Percentiles rank a stretch among this genome's conserved stretches.
Evolutionary conservation across 2,888 invertebrate genomes (phyloP).

Genomic region (Rotaria sp.): DNA sequence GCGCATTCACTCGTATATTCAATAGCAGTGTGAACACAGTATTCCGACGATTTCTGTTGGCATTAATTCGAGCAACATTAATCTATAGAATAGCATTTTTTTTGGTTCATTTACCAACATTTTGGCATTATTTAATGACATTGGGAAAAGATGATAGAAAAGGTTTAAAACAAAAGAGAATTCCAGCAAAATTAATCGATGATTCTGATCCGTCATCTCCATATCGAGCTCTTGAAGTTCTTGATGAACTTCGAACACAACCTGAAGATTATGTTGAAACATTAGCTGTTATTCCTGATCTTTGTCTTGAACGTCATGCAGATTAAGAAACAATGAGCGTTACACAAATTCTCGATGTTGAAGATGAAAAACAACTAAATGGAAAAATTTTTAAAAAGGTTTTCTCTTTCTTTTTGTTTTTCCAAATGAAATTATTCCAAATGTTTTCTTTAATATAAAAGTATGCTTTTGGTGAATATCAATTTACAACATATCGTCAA

Average conservation of each 20-base stretch:
- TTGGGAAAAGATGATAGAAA: background rate
- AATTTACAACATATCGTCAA: constrained; percentile 76
- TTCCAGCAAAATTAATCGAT: background rate
- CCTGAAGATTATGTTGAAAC: background rate
- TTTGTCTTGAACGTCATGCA: constrained; percentile 1
- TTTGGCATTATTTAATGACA: background rate
- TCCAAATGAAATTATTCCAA: background rate
- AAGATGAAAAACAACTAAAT: constrained; percentile 85
- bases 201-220: background rate
- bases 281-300: background rate
- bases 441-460: constrained; percentile 48
- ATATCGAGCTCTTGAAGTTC: background rate
- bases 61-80: background rate
- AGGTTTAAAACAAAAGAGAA: background rate
- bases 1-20: background rate
- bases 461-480: constrained; percentile 85
- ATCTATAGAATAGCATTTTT: background rate
- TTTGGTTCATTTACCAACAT: constrained; percentile 32
- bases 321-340: constrained; percentile 62
- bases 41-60: background rate
- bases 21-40: background rate
- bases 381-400: constrained; percentile 89
- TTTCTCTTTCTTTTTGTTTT: background rate
- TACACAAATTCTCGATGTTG: constrained; percentile 76
- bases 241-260: background rate